Percentiles rank a stretch among this genome's conserved stretches.
phyloP scores from a whole-genome alignment of 2,113 vertebrate species.

The Carlito syrichta region DNA sequence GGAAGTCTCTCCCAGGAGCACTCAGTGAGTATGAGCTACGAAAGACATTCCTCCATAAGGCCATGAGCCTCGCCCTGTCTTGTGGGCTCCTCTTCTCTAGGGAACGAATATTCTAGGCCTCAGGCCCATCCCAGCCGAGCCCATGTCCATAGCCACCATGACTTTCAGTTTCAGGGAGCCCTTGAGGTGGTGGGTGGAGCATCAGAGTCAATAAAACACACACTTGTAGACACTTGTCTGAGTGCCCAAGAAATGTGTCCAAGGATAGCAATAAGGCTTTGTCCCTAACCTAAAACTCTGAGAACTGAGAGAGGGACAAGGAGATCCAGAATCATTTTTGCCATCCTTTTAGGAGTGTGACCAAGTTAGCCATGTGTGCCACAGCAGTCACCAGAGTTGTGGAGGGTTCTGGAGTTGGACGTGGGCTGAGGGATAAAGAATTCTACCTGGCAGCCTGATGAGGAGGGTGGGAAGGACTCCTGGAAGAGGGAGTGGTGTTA shows the following conservation, averaged over 20 bases:
- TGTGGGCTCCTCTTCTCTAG: not conserved
- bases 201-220: not conserved
- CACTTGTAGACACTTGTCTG: not conserved
- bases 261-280: not conserved
- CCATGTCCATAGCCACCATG: not conserved
- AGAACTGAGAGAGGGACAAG: not conserved
- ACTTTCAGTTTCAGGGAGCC: not conserved
- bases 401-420: not conserved
- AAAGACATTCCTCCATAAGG: not conserved
- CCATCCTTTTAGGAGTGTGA: not conserved
- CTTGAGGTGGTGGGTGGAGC: fast-evolving
- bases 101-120: not conserved
- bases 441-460: not conserved
- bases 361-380: not conserved
- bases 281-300: not conserved
- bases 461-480: not conserved
- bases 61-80: not conserved
- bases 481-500: not conserved
- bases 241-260: too few species aligned
- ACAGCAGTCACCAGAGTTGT: not conserved
- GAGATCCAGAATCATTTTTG: not conserved
- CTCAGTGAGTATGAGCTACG: not conserved
- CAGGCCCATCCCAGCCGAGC: not conserved
- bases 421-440: too few species aligned
- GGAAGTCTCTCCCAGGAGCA: not conserved